Base-by-base conservation (phyloP, 2,888 invertebrate genomes). In the Chrysolina americana region DNA sequence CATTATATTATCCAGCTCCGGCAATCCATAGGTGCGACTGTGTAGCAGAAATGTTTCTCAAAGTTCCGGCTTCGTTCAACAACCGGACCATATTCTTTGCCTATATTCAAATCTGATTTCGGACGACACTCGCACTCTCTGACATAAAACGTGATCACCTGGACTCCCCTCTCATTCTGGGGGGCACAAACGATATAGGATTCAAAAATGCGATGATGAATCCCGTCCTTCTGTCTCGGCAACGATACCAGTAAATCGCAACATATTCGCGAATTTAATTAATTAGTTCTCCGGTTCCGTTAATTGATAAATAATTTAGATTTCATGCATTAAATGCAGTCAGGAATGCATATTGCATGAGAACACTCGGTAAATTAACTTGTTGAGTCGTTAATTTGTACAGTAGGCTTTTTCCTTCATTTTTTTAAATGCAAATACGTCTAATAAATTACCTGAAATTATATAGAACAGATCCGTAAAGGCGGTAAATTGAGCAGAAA, bases 401-500 rank as follows among this genome's bases (percentile, higher is more conserved):
- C 48, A 64, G 65, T 56, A 11, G 44, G 56, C 44, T 41, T 59
- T 74, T 74, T 69, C 56, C 15, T 68, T 74, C 65, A 68, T 71
- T 68, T 74, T 74, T 71, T 41, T 53, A 23, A 65, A 71, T 74
- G 74, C 70, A 74, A 71, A 74, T 71, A 23, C 64, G 21, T 68
- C 62, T 62, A 47, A 74, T 71, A 68, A 74, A 74, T 68, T 71
- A 74, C 59, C 41, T 68, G 56, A 71, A 74, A 74, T 74, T 71
- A 71, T 74, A 71, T 71, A 63, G 68, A 68, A 74, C 74, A 65
- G 53, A 70, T 56, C 50, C 48, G 70, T 50, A 74, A 70, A 70
- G 70, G 68, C 66, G 74, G 59, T 66, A 62, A 74, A 73, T 73
- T 73, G 65, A 73, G 47, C 64, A 68, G 68, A 68, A 73, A 65